Conservation (phyloP, 2,113 vertebrate species). For the Catharus fuscescens region DNA sequence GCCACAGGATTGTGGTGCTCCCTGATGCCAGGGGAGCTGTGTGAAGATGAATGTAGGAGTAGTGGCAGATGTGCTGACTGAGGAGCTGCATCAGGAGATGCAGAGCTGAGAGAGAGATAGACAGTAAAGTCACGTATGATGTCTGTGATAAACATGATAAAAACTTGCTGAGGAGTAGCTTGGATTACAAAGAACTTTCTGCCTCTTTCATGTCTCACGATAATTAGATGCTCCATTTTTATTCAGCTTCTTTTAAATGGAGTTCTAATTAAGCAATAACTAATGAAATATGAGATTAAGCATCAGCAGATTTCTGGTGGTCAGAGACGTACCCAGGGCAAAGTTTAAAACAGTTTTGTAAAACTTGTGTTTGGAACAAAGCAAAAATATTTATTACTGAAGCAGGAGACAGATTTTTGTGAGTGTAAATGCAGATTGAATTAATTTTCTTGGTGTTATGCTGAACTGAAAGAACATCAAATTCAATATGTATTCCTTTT, state of each 20-base stretch:
- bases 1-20: background rate
- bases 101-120: background rate
- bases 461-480: background rate
- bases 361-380: conserved; percentile 7
- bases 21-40: background rate
- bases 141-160: background rate
- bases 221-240: background rate
- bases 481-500: background rate
- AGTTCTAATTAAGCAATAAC: conserved; percentile 48
- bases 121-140: background rate
- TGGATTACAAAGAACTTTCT: conserved; percentile 2
- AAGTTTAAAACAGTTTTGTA: background rate
- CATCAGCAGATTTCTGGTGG: background rate
- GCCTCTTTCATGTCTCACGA: conserved; percentile 11
- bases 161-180: conserved; percentile 40
- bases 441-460: background rate
- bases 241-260: conserved; percentile 11
- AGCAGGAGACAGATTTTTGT: background rate
- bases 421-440: background rate
- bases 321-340: background rate
- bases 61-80: conserved; percentile 19
- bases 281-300: background rate
- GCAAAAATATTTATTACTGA: background rate
- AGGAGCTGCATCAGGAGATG: background rate
- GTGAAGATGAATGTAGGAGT: conserved; percentile 2